phyloP scores from a whole-genome alignment of 2,888 invertebrate genomes.

The Caenorhabditis sp. region DNA sequence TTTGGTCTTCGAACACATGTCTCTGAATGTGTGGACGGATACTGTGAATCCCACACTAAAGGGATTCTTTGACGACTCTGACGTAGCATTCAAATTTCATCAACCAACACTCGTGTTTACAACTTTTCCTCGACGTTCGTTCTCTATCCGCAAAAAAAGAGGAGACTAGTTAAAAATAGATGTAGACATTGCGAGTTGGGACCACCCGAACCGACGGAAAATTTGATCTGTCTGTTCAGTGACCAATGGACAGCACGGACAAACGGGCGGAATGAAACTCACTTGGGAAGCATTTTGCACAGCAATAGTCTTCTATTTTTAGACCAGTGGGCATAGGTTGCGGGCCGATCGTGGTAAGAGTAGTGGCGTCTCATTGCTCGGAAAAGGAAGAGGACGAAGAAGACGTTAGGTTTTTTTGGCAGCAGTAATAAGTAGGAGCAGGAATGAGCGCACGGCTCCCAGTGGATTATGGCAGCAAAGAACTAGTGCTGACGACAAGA shows the following conservation, averaged over 20 bases:
- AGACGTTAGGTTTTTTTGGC: conserved; percentile 2
- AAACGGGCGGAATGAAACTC: conserved; percentile 27
- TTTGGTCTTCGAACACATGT: conserved; percentile 41
- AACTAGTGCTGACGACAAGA: background rate
- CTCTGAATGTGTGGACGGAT: background rate
- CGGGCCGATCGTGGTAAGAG: conserved; percentile 56
- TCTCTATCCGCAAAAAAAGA: too few species aligned
- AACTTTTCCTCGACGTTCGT: background rate
- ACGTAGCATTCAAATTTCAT: conserved; percentile 27
- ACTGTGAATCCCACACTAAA: conserved; percentile 5
- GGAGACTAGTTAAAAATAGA: conserved; percentile 4
- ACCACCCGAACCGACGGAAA: conserved; percentile 2
- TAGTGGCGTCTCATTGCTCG: conserved; percentile 48
- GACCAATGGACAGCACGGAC: conserved; percentile 22
- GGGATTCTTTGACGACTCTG: conserved; percentile 7
- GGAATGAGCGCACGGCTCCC: background rate
- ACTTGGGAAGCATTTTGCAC: conserved; percentile 63
- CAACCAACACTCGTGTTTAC: conserved; percentile 17
- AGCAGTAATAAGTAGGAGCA: conserved; percentile 20
- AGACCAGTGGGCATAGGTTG: conserved; percentile 57
- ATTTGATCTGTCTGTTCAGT: conserved; percentile 15
- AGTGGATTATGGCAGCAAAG: conserved; percentile 9
- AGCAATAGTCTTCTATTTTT: conserved; percentile 58
- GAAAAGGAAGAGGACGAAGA: conserved; percentile 20
- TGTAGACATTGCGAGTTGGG: background rate